Conservation (phyloP, 2,113 vertebrate genomes). For the Amazona vittata region DNA sequence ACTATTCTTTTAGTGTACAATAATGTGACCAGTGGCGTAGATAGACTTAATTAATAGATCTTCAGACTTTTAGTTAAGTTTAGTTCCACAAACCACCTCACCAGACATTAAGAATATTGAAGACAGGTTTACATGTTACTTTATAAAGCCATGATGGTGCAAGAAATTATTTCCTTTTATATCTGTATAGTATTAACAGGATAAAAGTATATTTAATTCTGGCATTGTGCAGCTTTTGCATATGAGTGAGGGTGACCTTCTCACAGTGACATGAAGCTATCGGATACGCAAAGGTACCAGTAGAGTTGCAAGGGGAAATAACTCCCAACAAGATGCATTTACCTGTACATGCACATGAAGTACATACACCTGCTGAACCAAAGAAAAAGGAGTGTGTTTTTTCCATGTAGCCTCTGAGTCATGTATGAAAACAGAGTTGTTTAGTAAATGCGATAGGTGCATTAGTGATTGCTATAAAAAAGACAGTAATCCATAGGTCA, state of each 20-base stretch:
- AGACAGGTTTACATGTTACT: neutral
- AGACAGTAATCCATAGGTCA: neutral
- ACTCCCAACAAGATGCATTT: neutral
- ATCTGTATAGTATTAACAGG: neutral
- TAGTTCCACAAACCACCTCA: neutral
- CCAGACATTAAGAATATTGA: neutral
- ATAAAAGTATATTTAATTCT: neutral
- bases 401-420: neutral
- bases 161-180: neutral
- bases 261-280: neutral
- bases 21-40: neutral
- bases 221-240: neutral
- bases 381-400: neutral
- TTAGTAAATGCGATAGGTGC: neutral
- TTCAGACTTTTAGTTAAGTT: neutral
- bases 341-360: neutral
- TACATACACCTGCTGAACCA: neutral
- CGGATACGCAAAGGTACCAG: neutral
- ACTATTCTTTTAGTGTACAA: neutral
- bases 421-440: neutral
- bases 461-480: neutral
- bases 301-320: neutral
- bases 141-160: neutral
- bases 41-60: neutral
- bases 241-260: neutral